Base-by-base conservation (phyloP, 2,797 vertebrate genomes). In the Karalla daura region DNA sequence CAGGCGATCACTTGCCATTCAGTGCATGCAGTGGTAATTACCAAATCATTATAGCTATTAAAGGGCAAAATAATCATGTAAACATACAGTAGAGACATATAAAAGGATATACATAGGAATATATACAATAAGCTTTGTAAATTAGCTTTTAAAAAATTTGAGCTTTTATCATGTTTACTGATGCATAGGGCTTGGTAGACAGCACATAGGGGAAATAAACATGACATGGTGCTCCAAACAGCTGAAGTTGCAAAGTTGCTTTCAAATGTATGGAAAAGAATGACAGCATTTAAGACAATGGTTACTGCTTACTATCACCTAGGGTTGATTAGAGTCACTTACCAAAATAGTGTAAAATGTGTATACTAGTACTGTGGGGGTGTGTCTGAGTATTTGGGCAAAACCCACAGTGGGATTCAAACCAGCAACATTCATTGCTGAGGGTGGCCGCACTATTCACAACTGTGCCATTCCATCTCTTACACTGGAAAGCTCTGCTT, bases 21-120 rank as follows among this genome's bases (percentile, higher is more conserved):
- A 53, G 1, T 41, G 25, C 13, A 3, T 37, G 10, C 1, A 1
- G 37, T 3, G 2, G 23, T 15, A 39, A 58, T 68, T 51, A 56
- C 32, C 47, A 32, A 40, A 52, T 45, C 25, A 61, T 62, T 32
- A 68, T 1, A 55, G 15, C 37, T 35, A 55, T 55, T 62, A 61
- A 50, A 49, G 30, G 47, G 39, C 43, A 33, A 33, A 67, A 25
- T 4, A 1, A 12, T 21, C 25, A n/a, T 20, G 10, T 44, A 47
- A 49, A 25, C 27, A 25, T 33, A 33, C n/a, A n/a, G n/a, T n/a
- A n/a, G n/a, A n/a, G n/a, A n/a, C n/a, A n/a, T n/a, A n/a, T n/a
- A n/a, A n/a, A n/a, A n/a, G n/a, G n/a, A n/a, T n/a, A n/a, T 11
- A 23, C 12, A 5, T 24, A 7, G 20, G 12, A 10, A 30, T 24